Conservation (phyloP, 1,140 invertebrate genomes). For the Formica exsecta region DNA sequence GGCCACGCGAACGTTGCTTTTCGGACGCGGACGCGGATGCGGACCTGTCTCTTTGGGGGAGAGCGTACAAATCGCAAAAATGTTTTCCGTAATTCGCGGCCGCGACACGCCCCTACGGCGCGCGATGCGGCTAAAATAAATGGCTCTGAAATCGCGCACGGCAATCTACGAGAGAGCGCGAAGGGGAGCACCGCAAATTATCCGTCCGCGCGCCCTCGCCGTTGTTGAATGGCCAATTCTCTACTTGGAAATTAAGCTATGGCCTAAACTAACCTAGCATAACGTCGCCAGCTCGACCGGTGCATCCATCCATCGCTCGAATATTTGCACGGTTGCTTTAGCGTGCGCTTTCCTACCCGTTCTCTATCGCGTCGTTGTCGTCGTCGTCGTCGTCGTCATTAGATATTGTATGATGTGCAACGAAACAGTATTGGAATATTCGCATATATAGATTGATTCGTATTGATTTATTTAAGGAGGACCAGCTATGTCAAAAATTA, state of each 20-base stretch:
- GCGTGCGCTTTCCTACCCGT: neutral
- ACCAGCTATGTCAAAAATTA: no score
- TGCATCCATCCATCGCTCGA: neutral
- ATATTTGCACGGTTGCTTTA: slow-evolving; percentile 37
- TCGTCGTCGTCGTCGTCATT: neutral
- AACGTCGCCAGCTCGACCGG: slow-evolving; percentile 3
- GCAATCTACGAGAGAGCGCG: slow-evolving; percentile 20
- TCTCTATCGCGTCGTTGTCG: neutral
- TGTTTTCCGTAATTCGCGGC: slow-evolving; percentile 58
- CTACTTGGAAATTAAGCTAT: slow-evolving; percentile 62
- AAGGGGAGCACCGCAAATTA: slow-evolving; percentile 43
- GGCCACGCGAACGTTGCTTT: slow-evolving; percentile 31
- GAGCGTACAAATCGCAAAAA: slow-evolving; percentile 61
- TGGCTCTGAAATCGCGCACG: slow-evolving; percentile 51
- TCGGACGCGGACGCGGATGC: neutral
- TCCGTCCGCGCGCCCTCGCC: slow-evolving; percentile 6
- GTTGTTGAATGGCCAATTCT: slow-evolving; percentile 43
- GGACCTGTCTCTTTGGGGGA: neutral
- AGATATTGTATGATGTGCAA: neutral
- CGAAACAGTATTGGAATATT: slow-evolving; percentile 12
- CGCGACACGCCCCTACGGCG: slow-evolving; percentile 41
- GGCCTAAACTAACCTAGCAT: slow-evolving; percentile 46
- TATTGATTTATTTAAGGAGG: slow-evolving; percentile 19
- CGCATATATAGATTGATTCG: slow-evolving; percentile 9
- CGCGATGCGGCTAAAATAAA: slow-evolving; percentile 48